These are phyloP conservation scores for Metacarcinus magister DNA, from an alignment of 2,888 invertebrate genomes.

Conservation along the genomic window DNA sequence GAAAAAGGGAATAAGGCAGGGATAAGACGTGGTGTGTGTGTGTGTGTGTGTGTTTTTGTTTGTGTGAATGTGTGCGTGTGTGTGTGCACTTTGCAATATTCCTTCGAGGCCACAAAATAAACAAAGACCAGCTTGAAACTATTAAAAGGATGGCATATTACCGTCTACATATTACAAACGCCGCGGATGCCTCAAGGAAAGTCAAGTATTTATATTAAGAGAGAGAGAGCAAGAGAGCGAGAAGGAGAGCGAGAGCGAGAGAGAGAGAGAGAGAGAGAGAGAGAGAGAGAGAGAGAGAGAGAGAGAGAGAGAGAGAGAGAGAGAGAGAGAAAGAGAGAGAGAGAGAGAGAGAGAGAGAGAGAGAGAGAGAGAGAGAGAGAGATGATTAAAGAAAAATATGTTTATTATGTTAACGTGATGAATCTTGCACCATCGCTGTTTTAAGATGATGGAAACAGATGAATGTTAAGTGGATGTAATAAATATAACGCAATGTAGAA, in stretches of 20 bases:
- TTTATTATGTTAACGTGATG: not conserved
- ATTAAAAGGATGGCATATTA: constrained; percentile 27
- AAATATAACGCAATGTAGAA: not conserved
- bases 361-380: not conserved
- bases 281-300: not conserved
- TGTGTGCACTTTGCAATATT: not conserved
- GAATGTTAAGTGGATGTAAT: not conserved
- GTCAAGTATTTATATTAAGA: not conserved
- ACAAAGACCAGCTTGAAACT: not conserved
- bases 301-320: not conserved
- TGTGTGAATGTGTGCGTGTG: not conserved
- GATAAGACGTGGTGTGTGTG: not conserved
- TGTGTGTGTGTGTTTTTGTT: not conserved
- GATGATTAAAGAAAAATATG: not conserved
- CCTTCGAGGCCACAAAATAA: not conserved
- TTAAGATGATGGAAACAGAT: not conserved
- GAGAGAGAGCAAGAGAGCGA: not conserved
- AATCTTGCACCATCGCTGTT: not conserved
- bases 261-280: not conserved
- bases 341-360: not conserved
- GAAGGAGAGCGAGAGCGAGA: not conserved
- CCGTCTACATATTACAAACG: not conserved
- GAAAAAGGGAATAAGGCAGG: not conserved
- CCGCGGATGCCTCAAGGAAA: constrained; percentile 6
- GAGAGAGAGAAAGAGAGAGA: not conserved